Evolutionary conservation across 2,797 vertebrate species (phyloP).

Genomic region (Tauraco hartlaubi): DNA sequence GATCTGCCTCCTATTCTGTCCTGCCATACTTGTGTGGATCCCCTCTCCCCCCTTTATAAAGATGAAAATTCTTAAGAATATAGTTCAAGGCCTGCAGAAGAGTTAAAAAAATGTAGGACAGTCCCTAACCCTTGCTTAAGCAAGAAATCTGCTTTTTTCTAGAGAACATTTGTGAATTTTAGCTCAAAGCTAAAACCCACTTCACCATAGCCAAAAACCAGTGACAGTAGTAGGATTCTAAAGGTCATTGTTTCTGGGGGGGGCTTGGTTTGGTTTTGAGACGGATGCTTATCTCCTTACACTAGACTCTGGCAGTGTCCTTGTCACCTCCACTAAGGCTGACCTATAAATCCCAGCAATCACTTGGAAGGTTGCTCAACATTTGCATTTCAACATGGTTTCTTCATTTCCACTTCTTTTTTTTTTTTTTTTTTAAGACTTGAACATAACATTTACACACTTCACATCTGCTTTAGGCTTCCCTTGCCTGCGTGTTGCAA

Average conservation of each 20-base stretch:
- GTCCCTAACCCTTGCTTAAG: background rate
- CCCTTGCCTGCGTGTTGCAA: background rate
- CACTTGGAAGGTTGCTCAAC: background rate
- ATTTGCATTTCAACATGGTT: background rate
- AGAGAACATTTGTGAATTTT: background rate
- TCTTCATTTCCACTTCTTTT: background rate
- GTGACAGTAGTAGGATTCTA: background rate
- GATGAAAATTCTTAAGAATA: background rate
- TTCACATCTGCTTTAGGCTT: too few relatives aligned
- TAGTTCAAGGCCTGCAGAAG: background rate
- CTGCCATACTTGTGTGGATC: background rate
- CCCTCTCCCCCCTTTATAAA: background rate
- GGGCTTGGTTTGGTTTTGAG: background rate
- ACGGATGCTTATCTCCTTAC: background rate
- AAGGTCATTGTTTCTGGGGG: background rate
- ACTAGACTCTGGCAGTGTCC: background rate
- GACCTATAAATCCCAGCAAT: background rate
- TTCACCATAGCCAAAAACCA: background rate
- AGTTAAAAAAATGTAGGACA: background rate
- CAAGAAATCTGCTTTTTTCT: rapidly evolving
- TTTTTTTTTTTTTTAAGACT: too few relatives aligned
- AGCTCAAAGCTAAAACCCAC: background rate
- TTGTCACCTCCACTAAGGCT: background rate
- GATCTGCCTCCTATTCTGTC: background rate
- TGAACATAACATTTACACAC: too few relatives aligned